These are phyloP conservation scores for Plotosus lineatus DNA, from an alignment of 2,113 vertebrate species.

Conservation along the genomic window DNA sequence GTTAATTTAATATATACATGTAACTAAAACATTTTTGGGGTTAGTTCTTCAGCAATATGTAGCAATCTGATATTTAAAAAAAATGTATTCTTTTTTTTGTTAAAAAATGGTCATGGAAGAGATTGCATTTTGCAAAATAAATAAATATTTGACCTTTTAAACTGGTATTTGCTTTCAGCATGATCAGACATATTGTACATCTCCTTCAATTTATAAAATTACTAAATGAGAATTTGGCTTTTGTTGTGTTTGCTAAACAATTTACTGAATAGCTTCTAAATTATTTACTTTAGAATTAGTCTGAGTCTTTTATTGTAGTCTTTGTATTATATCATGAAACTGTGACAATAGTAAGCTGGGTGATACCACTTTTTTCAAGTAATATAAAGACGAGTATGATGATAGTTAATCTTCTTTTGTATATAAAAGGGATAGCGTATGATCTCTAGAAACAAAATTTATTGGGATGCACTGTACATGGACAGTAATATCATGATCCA, in stretches of 20 bases:
- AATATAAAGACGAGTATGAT: background rate
- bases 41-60: background rate
- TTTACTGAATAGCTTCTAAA: background rate
- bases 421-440: background rate
- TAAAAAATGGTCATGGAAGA: background rate
- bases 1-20: background rate
- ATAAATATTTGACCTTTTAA: background rate
- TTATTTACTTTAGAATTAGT: background rate
- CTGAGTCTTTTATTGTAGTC: background rate
- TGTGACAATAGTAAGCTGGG: background rate
- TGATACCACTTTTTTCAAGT: background rate
- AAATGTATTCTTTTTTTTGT: too few species aligned
- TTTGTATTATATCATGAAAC: background rate
- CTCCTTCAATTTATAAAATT: background rate
- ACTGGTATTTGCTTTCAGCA: background rate
- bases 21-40: background rate
- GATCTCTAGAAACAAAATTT: background rate
- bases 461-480: background rate
- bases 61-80: background rate
- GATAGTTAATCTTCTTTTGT: background rate
- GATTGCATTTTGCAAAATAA: background rate
- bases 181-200: background rate
- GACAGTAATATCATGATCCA: background rate
- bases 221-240: background rate
- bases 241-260: background rate